These are phyloP conservation scores for Bombus fervidus DNA, from an alignment of 1,140 invertebrate species.

Conservation along the genomic window DNA sequence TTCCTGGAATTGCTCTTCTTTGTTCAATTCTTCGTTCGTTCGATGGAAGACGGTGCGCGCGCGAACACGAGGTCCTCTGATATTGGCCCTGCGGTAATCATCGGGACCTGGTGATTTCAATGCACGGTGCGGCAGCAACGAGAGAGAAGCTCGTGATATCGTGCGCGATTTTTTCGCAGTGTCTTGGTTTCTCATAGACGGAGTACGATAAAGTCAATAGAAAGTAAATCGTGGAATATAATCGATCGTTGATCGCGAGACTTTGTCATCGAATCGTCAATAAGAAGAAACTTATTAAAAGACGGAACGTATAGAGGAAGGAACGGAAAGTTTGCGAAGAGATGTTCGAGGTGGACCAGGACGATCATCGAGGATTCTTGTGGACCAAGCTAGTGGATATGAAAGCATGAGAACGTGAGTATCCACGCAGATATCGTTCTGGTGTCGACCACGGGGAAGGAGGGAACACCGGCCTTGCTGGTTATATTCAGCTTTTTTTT, in stretches of 20 bases:
- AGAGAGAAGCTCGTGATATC: not conserved
- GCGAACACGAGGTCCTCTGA: constrained; percentile 6
- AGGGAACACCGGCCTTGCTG: constrained; percentile 34
- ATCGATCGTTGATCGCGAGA: not conserved
- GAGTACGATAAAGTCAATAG: not conserved
- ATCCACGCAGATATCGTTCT: constrained; percentile 25
- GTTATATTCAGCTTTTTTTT: constrained; percentile 18
- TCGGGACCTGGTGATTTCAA: constrained; percentile 60
- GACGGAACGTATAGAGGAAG: not conserved
- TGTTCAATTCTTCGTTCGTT: not conserved
- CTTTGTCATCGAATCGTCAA: not conserved
- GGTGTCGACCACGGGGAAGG: not conserved
- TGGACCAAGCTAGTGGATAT: constrained; percentile 40
- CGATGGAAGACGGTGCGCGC: not conserved
- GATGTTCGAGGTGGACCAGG: constrained; percentile 1
- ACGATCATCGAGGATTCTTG: constrained; percentile 30
- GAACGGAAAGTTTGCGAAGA: not conserved
- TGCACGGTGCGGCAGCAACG: constrained; percentile 46
- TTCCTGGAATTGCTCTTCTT: constrained; percentile 9
- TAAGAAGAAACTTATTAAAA: not conserved
- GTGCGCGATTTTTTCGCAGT: constrained; percentile 30
- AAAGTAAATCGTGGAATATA: constrained; percentile 22
- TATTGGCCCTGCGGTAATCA: constrained; percentile 16
- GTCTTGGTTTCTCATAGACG: not conserved
- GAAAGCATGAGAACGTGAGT: constrained; percentile 63